Base-by-base conservation (phyloP, 2,888 invertebrate species). In the Chaetogeoica ovagalla region DNA sequence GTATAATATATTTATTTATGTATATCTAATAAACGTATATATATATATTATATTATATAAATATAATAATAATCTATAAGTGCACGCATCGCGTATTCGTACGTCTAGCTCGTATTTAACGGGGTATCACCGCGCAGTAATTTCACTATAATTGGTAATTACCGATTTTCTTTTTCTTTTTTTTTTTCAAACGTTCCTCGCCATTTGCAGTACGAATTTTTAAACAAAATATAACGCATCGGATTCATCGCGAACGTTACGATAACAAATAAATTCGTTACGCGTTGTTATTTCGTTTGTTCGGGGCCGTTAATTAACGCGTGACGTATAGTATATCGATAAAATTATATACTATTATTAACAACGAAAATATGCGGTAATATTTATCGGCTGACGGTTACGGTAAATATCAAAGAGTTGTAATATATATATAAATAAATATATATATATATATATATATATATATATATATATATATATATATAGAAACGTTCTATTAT, bases 321-420 rank as follows among this genome's bases (percentile, higher is more conserved):
- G 65, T 66, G 39, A 76, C 75, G 75, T 68, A n/a, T n/a, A n/a
- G n/a, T n/a, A n/a, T n/a, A 59, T 76, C 48, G 75, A 59, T 76
- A 76, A 68, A 59, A 68, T 48, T 59, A 15, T 70, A 57, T 43
- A 48, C 11, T 70, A 23, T 59, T 68, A 68, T 76, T 76, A 68
- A 30, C n/a, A 59, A 5, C 59, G 15, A 63, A 37, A 68, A 68
- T 21, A n/a, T n/a, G n/a, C n/a, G n/a, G n/a, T 21, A 68, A 19
- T 72, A 60, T 23, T 48, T 76, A 76, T 68, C 68, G 5, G 59
- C 30, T 1, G 30, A 4, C 4, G 30, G 8, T 48, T 2, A 57
- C 66, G 75, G 75, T 48, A n/a, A 48, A 68, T 48, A 68, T 76
- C 75, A 76, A 76, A 76, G 57, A 23, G 15, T 30, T 68, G 13